A percentile compares a stretch with the other conserved stretches of the same genome.
Conservation (phyloP, 1,140 invertebrate genomes). For the Andricus grossulariae region DNA sequence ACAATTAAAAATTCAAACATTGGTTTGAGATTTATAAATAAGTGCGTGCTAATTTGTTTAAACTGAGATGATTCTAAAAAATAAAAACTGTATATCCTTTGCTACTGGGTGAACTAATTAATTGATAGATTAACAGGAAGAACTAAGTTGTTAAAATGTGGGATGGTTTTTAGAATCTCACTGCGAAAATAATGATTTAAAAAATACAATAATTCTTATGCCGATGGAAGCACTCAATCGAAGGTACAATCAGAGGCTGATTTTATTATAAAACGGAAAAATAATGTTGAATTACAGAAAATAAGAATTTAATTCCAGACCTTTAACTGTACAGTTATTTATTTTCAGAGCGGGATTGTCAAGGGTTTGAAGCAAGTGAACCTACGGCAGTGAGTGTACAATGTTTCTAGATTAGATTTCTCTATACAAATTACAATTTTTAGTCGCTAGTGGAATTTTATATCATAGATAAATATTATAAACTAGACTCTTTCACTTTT, state of each 20-base stretch:
- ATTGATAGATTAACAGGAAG: background rate
- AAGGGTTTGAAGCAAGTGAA: background rate
- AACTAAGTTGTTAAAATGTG: background rate
- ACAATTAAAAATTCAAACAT: too few species aligned
- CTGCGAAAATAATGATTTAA: background rate
- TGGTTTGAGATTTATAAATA: too few species aligned
- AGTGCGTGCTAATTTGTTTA: too few species aligned
- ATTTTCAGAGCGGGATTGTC: conserved; percentile 8
- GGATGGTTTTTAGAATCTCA: background rate
- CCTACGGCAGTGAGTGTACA: conserved; percentile 3
- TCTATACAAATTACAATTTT: conserved; percentile 20
- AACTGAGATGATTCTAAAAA: too few species aligned
- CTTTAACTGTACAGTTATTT: background rate
- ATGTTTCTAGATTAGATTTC: background rate
- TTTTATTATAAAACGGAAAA: too few species aligned
- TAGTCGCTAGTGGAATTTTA: conserved; percentile 2
- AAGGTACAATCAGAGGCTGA: too few species aligned
- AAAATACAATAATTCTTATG: background rate
- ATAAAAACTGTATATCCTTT: too few species aligned
- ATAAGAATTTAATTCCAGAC: background rate
- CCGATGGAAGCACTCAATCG: too few species aligned
- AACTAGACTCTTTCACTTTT: conserved; percentile 5
- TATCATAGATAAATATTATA: conserved; percentile 17
- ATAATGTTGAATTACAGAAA: background rate
- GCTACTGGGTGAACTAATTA: conserved; percentile 1